These are phyloP conservation scores for Pelodiscus sinensis DNA, from an alignment of 2,113 vertebrate species.

Conservation along the genomic window DNA sequence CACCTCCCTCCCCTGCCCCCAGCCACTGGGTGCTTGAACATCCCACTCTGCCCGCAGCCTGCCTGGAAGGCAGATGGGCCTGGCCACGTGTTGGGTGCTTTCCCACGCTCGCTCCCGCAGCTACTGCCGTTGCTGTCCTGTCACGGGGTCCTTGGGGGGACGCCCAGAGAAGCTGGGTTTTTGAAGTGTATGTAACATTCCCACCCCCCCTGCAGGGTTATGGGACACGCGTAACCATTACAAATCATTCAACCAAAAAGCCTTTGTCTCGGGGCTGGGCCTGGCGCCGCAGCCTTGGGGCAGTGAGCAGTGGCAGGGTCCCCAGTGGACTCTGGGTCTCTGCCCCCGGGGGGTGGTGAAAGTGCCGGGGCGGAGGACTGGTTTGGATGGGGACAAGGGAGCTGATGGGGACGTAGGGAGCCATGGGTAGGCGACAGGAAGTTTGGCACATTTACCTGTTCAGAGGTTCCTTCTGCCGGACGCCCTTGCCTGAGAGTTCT, in stretches of 20 bases:
- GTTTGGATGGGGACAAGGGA: background rate
- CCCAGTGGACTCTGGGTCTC: background rate
- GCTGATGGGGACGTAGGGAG: no score
- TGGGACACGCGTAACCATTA: background rate
- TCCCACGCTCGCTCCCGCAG: background rate
- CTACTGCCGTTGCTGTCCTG: background rate
- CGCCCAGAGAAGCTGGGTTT: background rate
- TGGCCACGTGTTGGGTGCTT: background rate
- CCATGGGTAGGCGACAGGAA: no score
- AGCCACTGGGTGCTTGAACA: background rate
- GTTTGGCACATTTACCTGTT: background rate
- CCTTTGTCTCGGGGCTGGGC: no score
- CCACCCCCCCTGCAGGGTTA: background rate
- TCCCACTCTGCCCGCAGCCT: background rate
- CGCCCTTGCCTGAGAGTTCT: background rate
- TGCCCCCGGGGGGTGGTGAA: background rate
- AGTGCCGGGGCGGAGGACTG: background rate
- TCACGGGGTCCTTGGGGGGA: background rate
- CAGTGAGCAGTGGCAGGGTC: background rate
- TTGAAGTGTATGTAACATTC: background rate
- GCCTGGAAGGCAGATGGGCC: background rate
- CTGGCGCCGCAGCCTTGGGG: no score
- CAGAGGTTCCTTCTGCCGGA: background rate
- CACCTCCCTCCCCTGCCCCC: background rate
- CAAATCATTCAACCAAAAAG: background rate